These are phyloP conservation scores for Aricia agestis DNA, from an alignment of 1,140 invertebrate genomes.

Conservation along the genomic window DNA sequence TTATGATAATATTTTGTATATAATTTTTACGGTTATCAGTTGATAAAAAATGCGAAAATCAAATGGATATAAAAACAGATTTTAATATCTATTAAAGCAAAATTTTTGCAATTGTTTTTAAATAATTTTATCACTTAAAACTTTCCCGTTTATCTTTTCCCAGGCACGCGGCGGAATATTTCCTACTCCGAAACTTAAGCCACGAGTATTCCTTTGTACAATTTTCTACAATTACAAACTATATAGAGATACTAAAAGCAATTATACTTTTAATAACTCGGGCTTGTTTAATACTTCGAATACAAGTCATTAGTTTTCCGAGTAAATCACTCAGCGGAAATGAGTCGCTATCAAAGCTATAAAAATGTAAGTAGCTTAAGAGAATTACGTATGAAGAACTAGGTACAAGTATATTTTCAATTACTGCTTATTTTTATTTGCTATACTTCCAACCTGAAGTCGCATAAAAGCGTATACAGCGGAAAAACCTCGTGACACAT, in stretches of 20 bases:
- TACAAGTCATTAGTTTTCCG: neutral
- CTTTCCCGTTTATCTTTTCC: neutral
- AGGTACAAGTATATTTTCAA: too few relatives aligned
- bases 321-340: too few relatives aligned
- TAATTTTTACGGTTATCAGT: too few relatives aligned
- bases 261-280: constrained; percentile 13
- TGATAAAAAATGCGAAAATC: too few relatives aligned
- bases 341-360: too few relatives aligned
- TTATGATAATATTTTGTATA: too few relatives aligned
- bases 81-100: neutral
- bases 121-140: constrained; percentile 13
- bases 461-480: neutral
- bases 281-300: neutral
- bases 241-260: constrained; percentile 6
- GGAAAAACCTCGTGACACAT: constrained; percentile 38
- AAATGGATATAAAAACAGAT: too few relatives aligned
- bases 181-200: neutral
- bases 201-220: constrained; percentile 10
- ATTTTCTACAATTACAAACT: constrained; percentile 7
- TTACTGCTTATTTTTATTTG: too few relatives aligned
- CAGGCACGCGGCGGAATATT: constrained; percentile 7
- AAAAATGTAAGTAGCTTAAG: too few relatives aligned
- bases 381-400: too few relatives aligned
- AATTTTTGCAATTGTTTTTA: neutral
- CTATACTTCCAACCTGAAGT: too few relatives aligned